Evolutionary conservation across 2,797 vertebrate genomes (phyloP), one percentile per base, ranked within the genome.

Genomic region (Botia kubotai): DNA sequence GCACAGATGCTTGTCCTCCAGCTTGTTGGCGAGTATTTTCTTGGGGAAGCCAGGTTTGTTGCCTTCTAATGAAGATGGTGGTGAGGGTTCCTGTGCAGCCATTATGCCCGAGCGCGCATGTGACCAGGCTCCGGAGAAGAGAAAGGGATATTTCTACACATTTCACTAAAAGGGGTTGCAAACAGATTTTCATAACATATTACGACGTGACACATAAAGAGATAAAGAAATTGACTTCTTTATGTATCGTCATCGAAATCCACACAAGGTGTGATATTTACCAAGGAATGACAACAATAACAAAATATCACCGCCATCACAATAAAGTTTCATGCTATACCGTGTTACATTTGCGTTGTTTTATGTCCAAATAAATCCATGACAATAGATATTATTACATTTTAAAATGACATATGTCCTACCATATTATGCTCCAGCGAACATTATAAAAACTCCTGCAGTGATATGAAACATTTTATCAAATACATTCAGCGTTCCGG

Each of bases 1-100:
- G 82, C 98, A 99, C 89, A 98, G 85, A 85, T 99, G 98, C 79
- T 99, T 99, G 86, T 95, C 96, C 88, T 99, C 96, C 10, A 96
- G 91, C 83, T 92, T 95, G 77, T 96, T 95, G 72, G 96, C 96
- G 81, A 99, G 83, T 66, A 98, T 96, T 79, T 95, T 95, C 91
- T 93, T 97, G 2, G 96, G 95, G 87, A 98, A 99, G 71, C 98
- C 98, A 0, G 96, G 96, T 89, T 96, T 97, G 89, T 94, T 95
- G 62, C 95, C 90, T 86, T 97, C 97, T 85, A 98, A 88, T 87
- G 98, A 98, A 90, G 95, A 92, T 58, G 97, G 96, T 46, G 97
- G 96, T 82, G 95, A 97, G 65, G 93, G 92, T 71, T 96, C 95
- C 87, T 95, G 95, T 85, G 96, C 94, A 92, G 97, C 97, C 97